Percentiles rank a stretch among this genome's conserved stretches.
phyloP scores from a whole-genome alignment of 2,113 vertebrate species.

The Microtus montanus region DNA sequence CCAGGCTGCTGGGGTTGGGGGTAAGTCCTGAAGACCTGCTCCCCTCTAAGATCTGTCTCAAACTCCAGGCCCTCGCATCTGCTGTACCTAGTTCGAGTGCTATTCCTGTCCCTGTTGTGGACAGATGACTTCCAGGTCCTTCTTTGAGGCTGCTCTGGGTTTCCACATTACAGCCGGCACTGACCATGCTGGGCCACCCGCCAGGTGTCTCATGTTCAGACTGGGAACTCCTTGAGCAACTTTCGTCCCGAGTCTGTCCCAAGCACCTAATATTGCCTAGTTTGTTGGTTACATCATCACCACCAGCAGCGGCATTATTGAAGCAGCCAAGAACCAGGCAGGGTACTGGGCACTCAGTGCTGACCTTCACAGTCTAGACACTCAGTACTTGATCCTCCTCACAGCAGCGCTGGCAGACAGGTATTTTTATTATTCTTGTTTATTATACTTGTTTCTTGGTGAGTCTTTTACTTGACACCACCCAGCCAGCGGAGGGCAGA shows the following conservation, averaged over 20 bases:
- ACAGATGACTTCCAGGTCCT: not conserved
- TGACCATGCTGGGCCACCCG: not conserved
- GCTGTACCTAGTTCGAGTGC: not conserved
- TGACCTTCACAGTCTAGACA: not conserved
- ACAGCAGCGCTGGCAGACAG: not conserved
- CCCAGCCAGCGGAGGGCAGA: not conserved
- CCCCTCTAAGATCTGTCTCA: too few relatives aligned
- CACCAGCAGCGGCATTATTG: not conserved
- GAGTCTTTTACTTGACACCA: not conserved
- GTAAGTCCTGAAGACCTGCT: not conserved
- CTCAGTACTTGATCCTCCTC: not conserved
- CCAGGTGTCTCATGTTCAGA: not conserved
- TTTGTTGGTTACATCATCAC: rapidly evolving
- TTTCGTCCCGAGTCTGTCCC: not conserved
- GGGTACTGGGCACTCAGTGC: not conserved
- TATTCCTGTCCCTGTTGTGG: not conserved
- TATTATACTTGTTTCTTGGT: not conserved
- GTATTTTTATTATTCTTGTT: not conserved
- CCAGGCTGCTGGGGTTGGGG: not conserved
- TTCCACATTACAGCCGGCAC: not conserved
- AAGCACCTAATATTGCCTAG: not conserved
- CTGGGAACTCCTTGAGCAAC: not conserved
- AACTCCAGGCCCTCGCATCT: not conserved
- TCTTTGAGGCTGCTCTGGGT: not conserved
- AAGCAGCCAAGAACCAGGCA: not conserved